Evolutionary conservation across 2,113 vertebrate species (phyloP).

Genomic region (Perca fluviatilis): DNA sequence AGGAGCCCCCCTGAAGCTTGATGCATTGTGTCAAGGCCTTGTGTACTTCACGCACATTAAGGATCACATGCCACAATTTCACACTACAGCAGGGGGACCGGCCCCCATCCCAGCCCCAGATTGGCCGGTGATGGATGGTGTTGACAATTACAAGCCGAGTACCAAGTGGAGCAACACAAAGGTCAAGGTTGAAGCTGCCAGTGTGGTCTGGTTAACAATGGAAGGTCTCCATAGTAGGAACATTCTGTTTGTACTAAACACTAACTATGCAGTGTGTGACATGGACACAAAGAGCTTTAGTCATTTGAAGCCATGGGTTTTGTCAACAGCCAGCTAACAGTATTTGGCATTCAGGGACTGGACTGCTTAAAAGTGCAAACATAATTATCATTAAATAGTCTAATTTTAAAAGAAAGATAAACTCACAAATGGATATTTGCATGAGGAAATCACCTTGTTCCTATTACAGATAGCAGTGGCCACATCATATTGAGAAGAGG

Average conservation of each 20-base stretch:
- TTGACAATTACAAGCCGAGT: conserved; percentile 83
- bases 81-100: conserved; percentile 80
- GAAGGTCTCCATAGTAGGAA: conserved; percentile 70
- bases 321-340: conserved; percentile 32
- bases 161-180: conserved; percentile 79
- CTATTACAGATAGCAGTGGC: conserved; percentile 23
- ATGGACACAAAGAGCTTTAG: conserved; percentile 55
- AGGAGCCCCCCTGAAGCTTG: conserved; percentile 74
- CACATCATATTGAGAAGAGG: conserved; percentile 22
- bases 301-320: conserved; percentile 57
- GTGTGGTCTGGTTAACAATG: conserved; percentile 77
- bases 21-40: conserved; percentile 84
- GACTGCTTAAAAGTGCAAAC: conserved; percentile 16
- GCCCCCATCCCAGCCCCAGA: conserved; percentile 56
- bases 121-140: conserved; percentile 77
- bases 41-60: conserved; percentile 88
- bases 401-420: conserved; percentile 15
- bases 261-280: conserved; percentile 44
- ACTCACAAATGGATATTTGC: conserved; percentile 3
- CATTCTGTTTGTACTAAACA: conserved; percentile 60
- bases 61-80: conserved; percentile 88
- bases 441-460: conserved; percentile 32
- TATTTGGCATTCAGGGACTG: conserved; percentile 16
- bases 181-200: conserved; percentile 82
- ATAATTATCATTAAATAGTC: neutral